These are phyloP conservation scores for Pocillopora damicornis DNA, from an alignment of 64 coral and sea anemone genomes.

Conservation along the genomic window DNA sequence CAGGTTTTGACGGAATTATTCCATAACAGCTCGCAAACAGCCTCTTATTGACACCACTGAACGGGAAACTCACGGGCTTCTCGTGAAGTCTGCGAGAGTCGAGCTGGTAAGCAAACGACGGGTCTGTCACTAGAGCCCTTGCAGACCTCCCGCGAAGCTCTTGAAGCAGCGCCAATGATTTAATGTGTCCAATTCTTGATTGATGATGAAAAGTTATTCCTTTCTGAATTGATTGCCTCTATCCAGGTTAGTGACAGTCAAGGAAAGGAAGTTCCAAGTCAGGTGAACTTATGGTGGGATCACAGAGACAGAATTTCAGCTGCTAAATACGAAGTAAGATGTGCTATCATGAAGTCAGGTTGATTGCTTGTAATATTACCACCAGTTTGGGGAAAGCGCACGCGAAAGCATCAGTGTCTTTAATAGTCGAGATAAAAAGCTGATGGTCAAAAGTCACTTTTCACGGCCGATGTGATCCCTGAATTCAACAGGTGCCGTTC, in stretches of 20 bases:
- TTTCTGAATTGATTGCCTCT: background rate
- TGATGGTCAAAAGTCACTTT: background rate
- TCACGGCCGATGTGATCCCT: background rate
- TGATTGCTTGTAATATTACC: background rate
- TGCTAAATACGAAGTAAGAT: constrained; percentile 51
- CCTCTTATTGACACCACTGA: too few relatives aligned
- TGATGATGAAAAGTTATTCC: background rate
- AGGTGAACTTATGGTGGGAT: constrained; percentile 62
- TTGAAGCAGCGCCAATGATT: background rate
- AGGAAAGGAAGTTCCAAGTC: constrained; percentile 57
- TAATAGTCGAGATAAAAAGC: too few relatives aligned
- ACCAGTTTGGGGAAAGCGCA: too few relatives aligned
- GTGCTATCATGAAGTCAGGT: background rate
- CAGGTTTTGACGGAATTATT: too few relatives aligned
- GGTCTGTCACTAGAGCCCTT: too few relatives aligned
- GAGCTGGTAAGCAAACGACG: too few relatives aligned
- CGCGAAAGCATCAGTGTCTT: too few relatives aligned
- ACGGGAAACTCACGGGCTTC: too few relatives aligned
- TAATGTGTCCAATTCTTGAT: too few relatives aligned
- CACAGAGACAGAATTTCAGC: constrained; percentile 46
- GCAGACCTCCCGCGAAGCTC: too few relatives aligned
- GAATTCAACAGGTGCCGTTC: background rate
- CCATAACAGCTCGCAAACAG: too few relatives aligned
- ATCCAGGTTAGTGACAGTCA: constrained; percentile 52
- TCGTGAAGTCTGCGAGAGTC: too few relatives aligned